Base-by-base conservation (phyloP, 2,113 vertebrate genomes). In the Oryzias celebensis region DNA sequence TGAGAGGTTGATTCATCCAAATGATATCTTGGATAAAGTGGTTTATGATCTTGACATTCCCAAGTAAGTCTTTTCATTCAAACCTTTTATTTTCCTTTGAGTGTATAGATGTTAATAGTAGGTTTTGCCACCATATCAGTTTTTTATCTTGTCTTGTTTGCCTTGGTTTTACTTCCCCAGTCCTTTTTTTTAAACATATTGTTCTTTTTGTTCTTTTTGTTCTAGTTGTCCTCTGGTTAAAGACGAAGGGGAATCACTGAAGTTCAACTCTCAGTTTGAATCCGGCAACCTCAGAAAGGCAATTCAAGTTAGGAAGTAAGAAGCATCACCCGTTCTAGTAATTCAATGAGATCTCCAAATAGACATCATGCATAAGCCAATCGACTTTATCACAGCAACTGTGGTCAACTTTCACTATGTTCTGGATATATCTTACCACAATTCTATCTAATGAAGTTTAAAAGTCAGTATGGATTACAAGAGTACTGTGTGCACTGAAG, bases 211-310 rank as follows among this genome's bases (percentile, higher is more conserved):
- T 61, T 14, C 42, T 43, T 1, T 18, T 56, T 58, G 14, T 86
- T 77, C 26, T 15, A 98, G 96, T 82, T 95, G 72, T 66, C 80
- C 85, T 8, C 58, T 93, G 63, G 90, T 93, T 68, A 94, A 84
- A 75, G 85, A 98, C 59, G 92, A 92, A 46, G 93, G 91, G 45
- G 96, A 96, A 75, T 85, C 95, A 54, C 90, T 99, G 83, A 98
- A 95, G 86, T 99, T 98, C 89, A 98, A 97, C 87, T 99, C 97
- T 22, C 95, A 94, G 89, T 99, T 98, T 90, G 97, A 99, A 87
- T 99, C 96, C 67, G 97, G 97, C 59, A 99, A 99, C 83, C 88
- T 98, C 31, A 94, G 97, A 74, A 99, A 99, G 92, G 97, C 94
- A 68, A 89, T 98, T 87, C 97, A 98, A 89, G 92, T 98, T 72